These are phyloP conservation scores for Percopsis transmontana DNA, from an alignment of 2,113 vertebrate species.

Conservation along the genomic window DNA sequence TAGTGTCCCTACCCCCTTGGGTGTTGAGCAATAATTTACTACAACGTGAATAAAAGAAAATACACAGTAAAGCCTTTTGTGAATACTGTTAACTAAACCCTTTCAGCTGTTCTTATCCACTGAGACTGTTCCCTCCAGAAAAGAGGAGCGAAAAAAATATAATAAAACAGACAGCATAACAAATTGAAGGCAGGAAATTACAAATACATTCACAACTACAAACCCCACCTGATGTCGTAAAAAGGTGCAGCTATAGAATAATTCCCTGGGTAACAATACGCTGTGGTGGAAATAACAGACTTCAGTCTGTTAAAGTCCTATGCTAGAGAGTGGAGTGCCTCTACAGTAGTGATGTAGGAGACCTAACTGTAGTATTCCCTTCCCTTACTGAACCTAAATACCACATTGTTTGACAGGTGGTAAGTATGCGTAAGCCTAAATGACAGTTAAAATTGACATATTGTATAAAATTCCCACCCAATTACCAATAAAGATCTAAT, in stretches of 20 bases:
- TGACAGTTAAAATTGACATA: no score
- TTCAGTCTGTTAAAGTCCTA: slow-evolving; percentile 34
- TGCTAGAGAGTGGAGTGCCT: slow-evolving; percentile 43
- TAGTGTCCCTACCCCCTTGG: no score
- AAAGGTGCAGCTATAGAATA: slow-evolving; percentile 46
- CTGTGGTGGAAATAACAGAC: slow-evolving; percentile 35
- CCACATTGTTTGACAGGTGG: slow-evolving; percentile 18
- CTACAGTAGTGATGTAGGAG: slow-evolving; percentile 39
- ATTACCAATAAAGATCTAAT: not conserved
- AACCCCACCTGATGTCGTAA: slow-evolving; percentile 41
- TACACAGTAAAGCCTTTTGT: no score
- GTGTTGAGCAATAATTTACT: no score
- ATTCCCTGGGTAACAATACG: slow-evolving; percentile 32
- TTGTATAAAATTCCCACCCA: no score
- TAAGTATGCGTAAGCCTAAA: no score
- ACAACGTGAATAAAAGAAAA: no score
- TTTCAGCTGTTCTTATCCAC: no score
- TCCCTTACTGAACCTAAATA: slow-evolving; percentile 9
- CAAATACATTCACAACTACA: slow-evolving; percentile 38
- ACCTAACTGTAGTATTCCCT: not conserved
- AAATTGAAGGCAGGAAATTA: slow-evolving; percentile 42
- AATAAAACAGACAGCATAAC: slow-evolving; percentile 18
- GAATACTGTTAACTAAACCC: no score
- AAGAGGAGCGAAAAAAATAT: not conserved
- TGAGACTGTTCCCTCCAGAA: slow-evolving; percentile 5